Conservation (phyloP, 1,140 invertebrate species). For the Caenorhabditis latens region DNA sequence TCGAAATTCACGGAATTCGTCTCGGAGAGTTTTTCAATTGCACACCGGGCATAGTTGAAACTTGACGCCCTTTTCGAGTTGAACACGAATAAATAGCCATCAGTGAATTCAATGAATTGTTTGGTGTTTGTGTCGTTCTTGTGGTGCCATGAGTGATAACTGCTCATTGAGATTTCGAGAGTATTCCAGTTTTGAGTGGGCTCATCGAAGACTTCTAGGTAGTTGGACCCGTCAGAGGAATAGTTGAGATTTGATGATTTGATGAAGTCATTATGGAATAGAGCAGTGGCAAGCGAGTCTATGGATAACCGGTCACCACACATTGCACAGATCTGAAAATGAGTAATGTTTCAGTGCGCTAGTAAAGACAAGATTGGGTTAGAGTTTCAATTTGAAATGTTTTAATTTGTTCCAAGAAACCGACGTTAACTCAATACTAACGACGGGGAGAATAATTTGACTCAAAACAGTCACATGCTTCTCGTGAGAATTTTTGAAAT, state of each 20-base stretch:
- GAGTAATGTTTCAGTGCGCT: not conserved
- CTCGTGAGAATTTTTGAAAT: too few relatives aligned
- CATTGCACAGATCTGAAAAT: conserved; percentile 44
- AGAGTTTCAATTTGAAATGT: too few relatives aligned
- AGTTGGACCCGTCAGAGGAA: not conserved
- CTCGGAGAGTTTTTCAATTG: conserved; percentile 27
- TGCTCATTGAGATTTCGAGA: not conserved
- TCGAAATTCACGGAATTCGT: conserved; percentile 26
- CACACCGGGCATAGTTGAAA: conserved; percentile 41
- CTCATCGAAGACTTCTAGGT: not conserved
- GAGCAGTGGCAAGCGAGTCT: not conserved
- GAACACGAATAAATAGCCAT: conserved; percentile 19
- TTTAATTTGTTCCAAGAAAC: too few relatives aligned
- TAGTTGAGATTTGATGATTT: not conserved
- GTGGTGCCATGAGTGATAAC: conserved; percentile 20
- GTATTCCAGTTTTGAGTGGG: conserved; percentile 14
- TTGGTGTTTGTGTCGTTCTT: not conserved
- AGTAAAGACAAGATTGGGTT: too few relatives aligned
- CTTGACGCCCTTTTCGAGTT: conserved; percentile 14
- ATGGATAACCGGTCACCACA: conserved; percentile 16
- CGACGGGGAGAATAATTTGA: too few relatives aligned
- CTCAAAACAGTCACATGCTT: too few relatives aligned
- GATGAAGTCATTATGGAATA: conserved; percentile 19
- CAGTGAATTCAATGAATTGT: not conserved
- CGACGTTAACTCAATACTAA: too few relatives aligned